phyloP scores from a whole-genome alignment of 2,888 invertebrate genomes.

The Sarcophaga caerulescens region DNA sequence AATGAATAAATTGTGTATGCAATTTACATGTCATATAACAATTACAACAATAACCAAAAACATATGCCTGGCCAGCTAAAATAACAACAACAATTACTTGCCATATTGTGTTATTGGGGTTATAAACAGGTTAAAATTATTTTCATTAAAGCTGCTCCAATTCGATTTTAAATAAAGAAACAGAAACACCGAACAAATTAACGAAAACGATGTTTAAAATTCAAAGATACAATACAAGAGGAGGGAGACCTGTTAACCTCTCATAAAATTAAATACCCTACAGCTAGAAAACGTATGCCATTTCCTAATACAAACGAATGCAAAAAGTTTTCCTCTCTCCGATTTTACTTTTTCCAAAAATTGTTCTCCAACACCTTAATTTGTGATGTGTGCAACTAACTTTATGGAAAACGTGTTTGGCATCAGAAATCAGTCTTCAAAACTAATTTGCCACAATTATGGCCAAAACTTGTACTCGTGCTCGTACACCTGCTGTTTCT shows the following conservation, averaged over 20 bases:
- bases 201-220: too few species aligned
- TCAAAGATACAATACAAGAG: too few species aligned
- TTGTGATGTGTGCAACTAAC: neutral
- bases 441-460: neutral
- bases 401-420: neutral
- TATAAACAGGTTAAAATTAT: neutral
- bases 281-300: neutral
- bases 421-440: neutral
- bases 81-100: neutral
- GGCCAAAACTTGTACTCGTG: neutral
- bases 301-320: neutral
- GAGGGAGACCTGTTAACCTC: too few species aligned
- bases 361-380: neutral
- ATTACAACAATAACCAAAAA: neutral
- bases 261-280: too few species aligned
- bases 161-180: neutral
- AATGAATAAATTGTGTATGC: slow-evolving; percentile 30
- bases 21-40: slow-evolving; percentile 14
- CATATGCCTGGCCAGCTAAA: neutral
- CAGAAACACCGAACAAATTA: too few species aligned
- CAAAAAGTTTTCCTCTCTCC: neutral
- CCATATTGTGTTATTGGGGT: neutral
- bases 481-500: too few species aligned
- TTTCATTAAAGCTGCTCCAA: neutral
- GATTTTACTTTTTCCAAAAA: neutral